Conservation (phyloP, 2,113 vertebrate species). For the Vulpes ferrilata region DNA sequence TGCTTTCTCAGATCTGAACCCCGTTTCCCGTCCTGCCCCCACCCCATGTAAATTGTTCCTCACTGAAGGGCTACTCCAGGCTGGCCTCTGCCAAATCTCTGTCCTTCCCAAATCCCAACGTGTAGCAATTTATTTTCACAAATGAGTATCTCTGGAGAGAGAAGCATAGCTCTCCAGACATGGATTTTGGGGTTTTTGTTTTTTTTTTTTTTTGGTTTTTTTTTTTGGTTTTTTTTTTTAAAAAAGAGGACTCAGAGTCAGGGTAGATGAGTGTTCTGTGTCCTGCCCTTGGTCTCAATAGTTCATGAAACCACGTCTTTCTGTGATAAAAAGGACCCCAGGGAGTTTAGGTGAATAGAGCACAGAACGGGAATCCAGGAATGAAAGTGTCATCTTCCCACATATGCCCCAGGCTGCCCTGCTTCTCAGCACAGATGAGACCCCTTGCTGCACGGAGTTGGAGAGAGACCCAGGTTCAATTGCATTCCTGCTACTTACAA, state of each 20-base stretch:
- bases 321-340: not conserved
- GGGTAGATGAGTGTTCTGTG: not conserved
- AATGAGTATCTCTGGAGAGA: not conserved
- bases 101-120: not conserved
- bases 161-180: not conserved
- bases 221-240: no score
- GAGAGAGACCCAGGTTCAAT: not conserved
- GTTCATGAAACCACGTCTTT: not conserved
- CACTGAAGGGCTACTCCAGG: not conserved
- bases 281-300: not conserved
- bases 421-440: not conserved
- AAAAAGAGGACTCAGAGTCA: not conserved
- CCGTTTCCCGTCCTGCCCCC: not conserved
- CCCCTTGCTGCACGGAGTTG: fast-evolving
- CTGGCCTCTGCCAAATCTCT: not conserved
- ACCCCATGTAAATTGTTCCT: not conserved
- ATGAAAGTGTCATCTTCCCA: not conserved
- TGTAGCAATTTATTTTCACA: not conserved
- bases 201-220: no score
- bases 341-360: not conserved
- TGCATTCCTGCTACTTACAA: not conserved
- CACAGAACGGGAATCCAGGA: not conserved
- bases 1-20: not conserved
- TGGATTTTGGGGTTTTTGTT: no score
- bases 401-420: no score